Percentiles rank a stretch among this genome's conserved stretches.
Conservation (phyloP, 53 echinoderm and acorn worm species). For the Henricia sp. region DNA sequence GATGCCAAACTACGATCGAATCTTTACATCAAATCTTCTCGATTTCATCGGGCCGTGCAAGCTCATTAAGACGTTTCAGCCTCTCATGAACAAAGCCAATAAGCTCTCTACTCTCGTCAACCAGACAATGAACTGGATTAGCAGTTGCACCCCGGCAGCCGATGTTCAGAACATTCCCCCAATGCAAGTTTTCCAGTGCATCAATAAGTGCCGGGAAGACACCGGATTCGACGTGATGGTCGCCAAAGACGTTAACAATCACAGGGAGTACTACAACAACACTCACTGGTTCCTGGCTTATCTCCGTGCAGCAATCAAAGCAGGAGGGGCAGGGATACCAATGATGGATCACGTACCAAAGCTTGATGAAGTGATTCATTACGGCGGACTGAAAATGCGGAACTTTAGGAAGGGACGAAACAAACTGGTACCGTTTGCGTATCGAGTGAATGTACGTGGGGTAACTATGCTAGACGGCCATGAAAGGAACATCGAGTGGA, state of each 20-base stretch:
- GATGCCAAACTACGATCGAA: conserved; percentile 38
- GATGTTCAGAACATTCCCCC: neutral
- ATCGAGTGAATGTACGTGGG: conserved; percentile 29
- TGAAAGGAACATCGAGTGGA: conserved; percentile 33
- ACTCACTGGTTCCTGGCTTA: conserved; percentile 33
- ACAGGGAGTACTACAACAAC: conserved; percentile 45
- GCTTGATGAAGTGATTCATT: conserved; percentile 16
- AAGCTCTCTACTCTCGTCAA: conserved; percentile 28
- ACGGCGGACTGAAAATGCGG: conserved; percentile 57
- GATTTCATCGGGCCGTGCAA: conserved; percentile 39
- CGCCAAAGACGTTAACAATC: neutral
- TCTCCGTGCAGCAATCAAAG: conserved; percentile 33
- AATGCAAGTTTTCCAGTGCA: neutral
- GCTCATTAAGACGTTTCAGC: conserved; percentile 6
- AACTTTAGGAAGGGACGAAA: conserved; percentile 67
- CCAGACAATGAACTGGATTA: conserved; percentile 43
- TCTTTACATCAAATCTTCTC: conserved; percentile 53
- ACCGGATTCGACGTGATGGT: neutral
- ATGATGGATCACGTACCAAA: conserved; percentile 18
- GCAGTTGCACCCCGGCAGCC: neutral
- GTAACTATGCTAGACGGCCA: conserved; percentile 32
- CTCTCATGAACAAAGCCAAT: conserved; percentile 33
- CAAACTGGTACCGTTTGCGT: conserved; percentile 49
- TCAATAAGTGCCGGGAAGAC: neutral
- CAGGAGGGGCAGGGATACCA: conserved; percentile 29